Evolutionary conservation across 1,140 invertebrate genomes (phyloP).

Genomic region (Coptotermes formosanus): DNA sequence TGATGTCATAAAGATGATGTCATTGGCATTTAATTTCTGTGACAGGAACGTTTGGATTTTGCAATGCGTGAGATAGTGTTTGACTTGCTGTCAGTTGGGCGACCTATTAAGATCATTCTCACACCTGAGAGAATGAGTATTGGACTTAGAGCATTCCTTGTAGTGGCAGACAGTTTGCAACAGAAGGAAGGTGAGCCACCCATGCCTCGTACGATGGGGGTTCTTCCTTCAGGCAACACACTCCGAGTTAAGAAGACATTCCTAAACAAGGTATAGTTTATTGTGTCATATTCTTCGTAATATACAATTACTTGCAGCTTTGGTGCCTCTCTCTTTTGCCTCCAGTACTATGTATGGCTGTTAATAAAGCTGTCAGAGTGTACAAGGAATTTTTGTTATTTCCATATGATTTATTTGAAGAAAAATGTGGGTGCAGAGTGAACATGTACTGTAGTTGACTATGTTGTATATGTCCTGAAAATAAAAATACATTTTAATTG

Average conservation of each 20-base stretch:
- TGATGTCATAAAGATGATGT: too few species aligned
- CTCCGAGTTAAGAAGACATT: conserved; percentile 95
- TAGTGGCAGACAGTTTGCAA: conserved; percentile 97
- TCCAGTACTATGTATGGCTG: neutral
- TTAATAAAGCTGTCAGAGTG: neutral
- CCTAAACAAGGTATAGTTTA: conserved; percentile 69
- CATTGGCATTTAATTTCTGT: conserved; percentile 16
- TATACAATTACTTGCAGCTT: conserved; percentile 4
- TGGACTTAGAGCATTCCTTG: conserved; percentile 92
- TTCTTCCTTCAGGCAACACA: conserved; percentile 92
- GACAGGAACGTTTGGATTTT: conserved; percentile 87
- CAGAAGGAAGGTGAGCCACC: conserved; percentile 98
- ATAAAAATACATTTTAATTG: too few species aligned
- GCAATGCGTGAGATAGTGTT: conserved; percentile 99
- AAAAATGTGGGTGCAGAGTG: too few species aligned
- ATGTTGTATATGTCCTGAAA: too few species aligned
- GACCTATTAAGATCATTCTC: conserved; percentile 90
- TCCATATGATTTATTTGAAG: too few species aligned
- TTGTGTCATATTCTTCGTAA: neutral
- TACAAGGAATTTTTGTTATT: too few species aligned
- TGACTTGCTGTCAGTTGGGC: conserved; percentile 92
- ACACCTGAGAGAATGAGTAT: conserved; percentile 99
- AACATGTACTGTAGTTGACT: too few species aligned
- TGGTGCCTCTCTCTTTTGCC: too few species aligned
- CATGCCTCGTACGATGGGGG: conserved; percentile 93